Evolutionary conservation across 2,888 invertebrate genomes (phyloP), one percentile per base, ranked within the genome.

Genomic region (Drosophila leonis): DNA sequence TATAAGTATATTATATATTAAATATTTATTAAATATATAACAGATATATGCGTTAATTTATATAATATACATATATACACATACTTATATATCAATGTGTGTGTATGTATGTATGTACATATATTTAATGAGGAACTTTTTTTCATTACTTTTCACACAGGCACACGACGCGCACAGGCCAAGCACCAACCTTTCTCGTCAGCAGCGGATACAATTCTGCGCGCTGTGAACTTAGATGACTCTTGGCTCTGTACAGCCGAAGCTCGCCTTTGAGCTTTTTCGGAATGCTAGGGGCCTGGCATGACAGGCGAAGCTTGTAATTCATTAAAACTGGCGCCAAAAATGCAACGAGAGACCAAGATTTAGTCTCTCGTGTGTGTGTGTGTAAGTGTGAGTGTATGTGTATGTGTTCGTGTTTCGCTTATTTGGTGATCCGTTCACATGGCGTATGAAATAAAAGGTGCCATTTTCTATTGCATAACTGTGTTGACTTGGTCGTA

Each of bases 161-260:
- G 82, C 78, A 87, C 87, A 88, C 83, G 78, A 82, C 90, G 86
- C 88, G 88, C 82, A 90, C 91, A 89, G 91, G 63, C 64, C 74
- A 69, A 74, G 27, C 48, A 86, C 90, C 83, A 87, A 93, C 93
- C 93, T 93, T 92, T 90, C 91, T 90, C 90, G 91, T 91, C 92
- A 89, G 91, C 91, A 91, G 92, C 92, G 91, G 88, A 92, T 92
- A 92, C 92, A 92, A 88, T 91, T 93, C 92, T 93, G 92, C 90
- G 84, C 77, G 73, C 55, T 75, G 59, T 49, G 57, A 71, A 68
- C 72, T 68, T 70, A 61, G 49, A 59, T 44, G 65, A 54, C 60
- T 79, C 65, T 66, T 64, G 52, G 57, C 56, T 68, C 72, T 64
- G 69, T 49, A 56, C 77, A 73, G 76, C 57, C 51, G 46, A 88